Conservation (phyloP, 2,113 vertebrate species). For the Python bivittatus region DNA sequence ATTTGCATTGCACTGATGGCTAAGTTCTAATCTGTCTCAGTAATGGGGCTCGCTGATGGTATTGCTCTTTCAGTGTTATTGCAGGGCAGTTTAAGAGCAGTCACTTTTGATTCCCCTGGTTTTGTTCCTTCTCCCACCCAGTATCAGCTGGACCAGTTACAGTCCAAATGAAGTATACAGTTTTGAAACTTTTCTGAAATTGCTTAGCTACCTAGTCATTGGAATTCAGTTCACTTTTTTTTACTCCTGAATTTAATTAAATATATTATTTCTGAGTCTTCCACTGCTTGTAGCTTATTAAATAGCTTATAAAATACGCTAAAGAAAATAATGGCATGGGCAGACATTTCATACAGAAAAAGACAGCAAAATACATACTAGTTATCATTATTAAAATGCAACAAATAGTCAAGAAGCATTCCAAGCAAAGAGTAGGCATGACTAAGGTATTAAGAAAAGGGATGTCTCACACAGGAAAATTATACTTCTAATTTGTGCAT, state of each 20-base stretch:
- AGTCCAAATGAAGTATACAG: background rate
- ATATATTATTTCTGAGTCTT: conserved; percentile 28
- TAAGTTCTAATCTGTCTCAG: too few relatives aligned
- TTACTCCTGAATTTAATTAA: conserved; percentile 23
- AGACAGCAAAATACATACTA: conserved; percentile 30
- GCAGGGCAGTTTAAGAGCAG: background rate
- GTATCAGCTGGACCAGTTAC: background rate
- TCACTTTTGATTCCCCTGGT: background rate
- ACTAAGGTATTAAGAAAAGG: background rate
- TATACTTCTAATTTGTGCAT: background rate
- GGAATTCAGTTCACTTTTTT: background rate
- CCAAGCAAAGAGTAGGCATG: conserved; percentile 24
- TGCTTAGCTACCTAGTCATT: background rate
- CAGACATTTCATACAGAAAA: conserved; percentile 24
- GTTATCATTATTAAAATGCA: conserved; percentile 9
- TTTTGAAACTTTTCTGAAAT: background rate
- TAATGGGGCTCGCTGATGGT: background rate
- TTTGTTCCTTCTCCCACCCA: background rate
- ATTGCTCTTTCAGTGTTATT: background rate
- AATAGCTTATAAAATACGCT: conserved; percentile 1
- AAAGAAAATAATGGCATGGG: conserved; percentile 28
- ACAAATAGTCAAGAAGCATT: background rate
- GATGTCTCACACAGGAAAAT: background rate
- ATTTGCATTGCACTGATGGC: background rate
- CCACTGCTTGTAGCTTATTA: conserved; percentile 11